A percentile compares a stretch with the other conserved stretches of the same genome.
Evolutionary conservation across 2,113 vertebrate species (phyloP).

Genomic region (Rhipidura dahli): DNA sequence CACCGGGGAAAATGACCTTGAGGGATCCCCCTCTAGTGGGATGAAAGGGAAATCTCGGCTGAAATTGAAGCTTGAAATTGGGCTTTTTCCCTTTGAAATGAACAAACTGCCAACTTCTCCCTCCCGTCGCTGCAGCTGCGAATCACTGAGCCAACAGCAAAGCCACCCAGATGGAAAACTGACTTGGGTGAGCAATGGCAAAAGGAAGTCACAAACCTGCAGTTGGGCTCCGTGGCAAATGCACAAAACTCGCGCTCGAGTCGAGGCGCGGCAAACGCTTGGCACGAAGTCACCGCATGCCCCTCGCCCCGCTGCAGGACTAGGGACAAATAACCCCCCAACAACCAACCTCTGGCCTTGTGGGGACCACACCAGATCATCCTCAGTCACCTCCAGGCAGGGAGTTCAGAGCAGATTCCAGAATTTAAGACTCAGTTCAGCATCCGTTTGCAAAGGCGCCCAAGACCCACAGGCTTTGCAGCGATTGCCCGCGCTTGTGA

Average conservation of each 20-base stretch:
- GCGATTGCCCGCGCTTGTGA: accelerated
- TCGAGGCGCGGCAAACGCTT: accelerated
- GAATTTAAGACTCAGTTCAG: not conserved
- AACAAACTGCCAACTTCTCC: not conserved
- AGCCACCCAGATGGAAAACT: conserved; percentile 23
- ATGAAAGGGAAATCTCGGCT: not conserved
- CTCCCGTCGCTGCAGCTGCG: not conserved
- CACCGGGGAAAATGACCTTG: not conserved
- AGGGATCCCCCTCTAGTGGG: conserved; percentile 23
- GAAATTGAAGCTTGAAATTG: not conserved
- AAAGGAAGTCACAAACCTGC: not conserved
- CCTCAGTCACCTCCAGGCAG: not conserved
- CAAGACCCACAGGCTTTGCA: not conserved
- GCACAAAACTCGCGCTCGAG: accelerated
- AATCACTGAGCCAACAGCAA: not conserved
- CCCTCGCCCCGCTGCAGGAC: not conserved
- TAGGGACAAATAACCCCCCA: not conserved
- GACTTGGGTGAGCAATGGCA: not conserved
- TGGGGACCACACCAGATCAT: not conserved
- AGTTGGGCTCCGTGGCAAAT: not conserved
- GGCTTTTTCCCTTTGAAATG: not conserved
- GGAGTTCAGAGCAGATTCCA: not conserved
- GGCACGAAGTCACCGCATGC: accelerated
- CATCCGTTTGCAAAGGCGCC: not conserved
- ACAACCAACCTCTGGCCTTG: not conserved